These are phyloP conservation scores for Porites cylindrica DNA, from an alignment of 92 coral and sea anemone genomes.

Conservation along the genomic window DNA sequence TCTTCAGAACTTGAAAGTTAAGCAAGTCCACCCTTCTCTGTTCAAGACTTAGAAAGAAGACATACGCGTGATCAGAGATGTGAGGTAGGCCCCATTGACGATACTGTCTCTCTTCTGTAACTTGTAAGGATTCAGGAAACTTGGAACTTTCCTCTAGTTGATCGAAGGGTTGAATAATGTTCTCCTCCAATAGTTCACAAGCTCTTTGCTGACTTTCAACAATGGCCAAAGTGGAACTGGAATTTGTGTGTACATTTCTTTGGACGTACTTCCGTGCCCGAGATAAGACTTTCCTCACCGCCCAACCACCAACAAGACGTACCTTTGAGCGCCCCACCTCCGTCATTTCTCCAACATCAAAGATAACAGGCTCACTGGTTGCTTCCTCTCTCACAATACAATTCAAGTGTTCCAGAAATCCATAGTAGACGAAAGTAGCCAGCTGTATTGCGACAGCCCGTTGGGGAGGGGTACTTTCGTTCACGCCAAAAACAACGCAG, in stretches of 20 bases:
- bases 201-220: conserved; percentile 36
- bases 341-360: too few species aligned
- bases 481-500: conserved; percentile 23
- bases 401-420: conserved; percentile 11
- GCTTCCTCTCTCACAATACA: too few species aligned
- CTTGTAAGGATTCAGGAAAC: conserved; percentile 47
- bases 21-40: conserved; percentile 31
- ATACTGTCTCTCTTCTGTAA: conserved; percentile 47
- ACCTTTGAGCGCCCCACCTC: too few species aligned
- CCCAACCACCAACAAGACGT: too few species aligned
- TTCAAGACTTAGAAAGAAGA: conserved; percentile 48
- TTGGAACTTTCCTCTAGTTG: conserved; percentile 26
- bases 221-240: conserved; percentile 15
- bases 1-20: not conserved
- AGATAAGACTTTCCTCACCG: too few species aligned
- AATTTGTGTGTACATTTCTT: conserved; percentile 30
- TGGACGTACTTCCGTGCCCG: not conserved
- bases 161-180: conserved; percentile 34
- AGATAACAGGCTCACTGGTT: too few species aligned
- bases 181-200: conserved; percentile 46
- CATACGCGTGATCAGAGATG: conserved; percentile 39
- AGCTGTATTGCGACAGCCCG: conserved; percentile 32
- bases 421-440: conserved; percentile 10
- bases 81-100: conserved; percentile 45
- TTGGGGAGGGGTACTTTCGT: conserved; percentile 14